Conservation (phyloP, 2,797 vertebrate species). For the Hoplostethus atlanticus region DNA sequence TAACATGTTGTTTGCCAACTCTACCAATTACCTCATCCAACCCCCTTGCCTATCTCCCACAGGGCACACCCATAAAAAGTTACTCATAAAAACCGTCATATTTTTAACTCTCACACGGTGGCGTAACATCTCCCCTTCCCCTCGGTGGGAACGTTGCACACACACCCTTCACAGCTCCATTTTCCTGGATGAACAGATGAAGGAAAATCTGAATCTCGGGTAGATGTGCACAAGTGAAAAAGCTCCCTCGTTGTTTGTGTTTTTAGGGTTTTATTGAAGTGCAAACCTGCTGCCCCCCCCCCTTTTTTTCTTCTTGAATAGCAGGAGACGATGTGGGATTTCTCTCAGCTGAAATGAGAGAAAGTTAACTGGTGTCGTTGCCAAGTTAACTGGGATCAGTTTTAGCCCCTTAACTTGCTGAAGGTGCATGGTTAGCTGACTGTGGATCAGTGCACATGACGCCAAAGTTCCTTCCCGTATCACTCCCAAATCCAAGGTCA, state of each 20-base stretch:
- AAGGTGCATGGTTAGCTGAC: slow-evolving; percentile 35
- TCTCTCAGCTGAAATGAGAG: slow-evolving; percentile 21
- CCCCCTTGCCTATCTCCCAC: slow-evolving; percentile 42
- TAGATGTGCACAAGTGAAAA: neutral
- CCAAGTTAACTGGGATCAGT: slow-evolving; percentile 29
- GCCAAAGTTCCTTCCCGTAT: slow-evolving; percentile 30
- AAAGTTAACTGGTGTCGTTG: slow-evolving; percentile 8
- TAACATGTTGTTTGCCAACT: slow-evolving; percentile 47
- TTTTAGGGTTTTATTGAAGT: neutral
- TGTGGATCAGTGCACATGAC: slow-evolving; percentile 23
- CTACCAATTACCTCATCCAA: slow-evolving; percentile 55
- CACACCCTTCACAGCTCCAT: neutral
- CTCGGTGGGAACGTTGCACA: slow-evolving; percentile 20
- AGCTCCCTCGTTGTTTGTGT: neutral
- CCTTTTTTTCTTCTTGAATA: slow-evolving; percentile 40
- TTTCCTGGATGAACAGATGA: slow-evolving; percentile 1
- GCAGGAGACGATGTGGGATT: slow-evolving; percentile 31
- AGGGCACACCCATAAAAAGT: slow-evolving; percentile 48
- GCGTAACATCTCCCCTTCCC: slow-evolving; percentile 5
- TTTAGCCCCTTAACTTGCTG: slow-evolving; percentile 28
- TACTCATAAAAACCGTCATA: slow-evolving; percentile 53
- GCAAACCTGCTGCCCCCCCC: neutral
- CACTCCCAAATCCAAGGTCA: slow-evolving; percentile 51
- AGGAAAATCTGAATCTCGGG: neutral
- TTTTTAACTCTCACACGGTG: slow-evolving; percentile 47